phyloP scores from a whole-genome alignment of 1,140 invertebrate species.

The Drosophila ogumai region DNA sequence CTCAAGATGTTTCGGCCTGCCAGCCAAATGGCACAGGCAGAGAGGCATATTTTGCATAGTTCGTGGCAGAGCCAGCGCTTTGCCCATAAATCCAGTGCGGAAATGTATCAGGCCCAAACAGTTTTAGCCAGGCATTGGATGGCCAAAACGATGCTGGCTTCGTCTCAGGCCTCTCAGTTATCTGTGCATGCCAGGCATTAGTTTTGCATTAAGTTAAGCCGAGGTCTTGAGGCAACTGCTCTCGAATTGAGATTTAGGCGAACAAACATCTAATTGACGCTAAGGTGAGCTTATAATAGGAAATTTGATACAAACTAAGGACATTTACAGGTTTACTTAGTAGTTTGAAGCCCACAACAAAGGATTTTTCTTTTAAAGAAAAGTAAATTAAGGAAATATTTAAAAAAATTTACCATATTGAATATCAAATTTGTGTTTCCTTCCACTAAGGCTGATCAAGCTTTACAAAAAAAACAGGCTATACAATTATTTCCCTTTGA shows the following conservation, averaged over 20 bases:
- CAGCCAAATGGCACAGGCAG: constrained; percentile 18
- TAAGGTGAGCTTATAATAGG: background rate
- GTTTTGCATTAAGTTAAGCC: constrained; percentile 16
- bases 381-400: background rate
- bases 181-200: constrained; percentile 21
- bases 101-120: constrained; percentile 34
- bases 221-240: background rate
- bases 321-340: background rate
- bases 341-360: background rate
- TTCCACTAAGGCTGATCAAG: background rate
- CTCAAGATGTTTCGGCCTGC: constrained; percentile 55
- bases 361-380: too few species aligned
- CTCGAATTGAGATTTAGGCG: background rate
- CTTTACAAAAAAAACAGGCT: background rate
- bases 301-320: background rate
- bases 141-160: constrained; percentile 31
- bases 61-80: constrained; percentile 9
- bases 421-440: background rate
- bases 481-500: background rate
- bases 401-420: background rate
- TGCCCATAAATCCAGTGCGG: constrained; percentile 47
- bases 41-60: constrained; percentile 52
- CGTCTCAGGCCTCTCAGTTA: constrained; percentile 8
- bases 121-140: constrained; percentile 13
- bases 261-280: background rate